Conservation (phyloP, 2,113 vertebrate genomes). For the Pungitius pungitius region DNA sequence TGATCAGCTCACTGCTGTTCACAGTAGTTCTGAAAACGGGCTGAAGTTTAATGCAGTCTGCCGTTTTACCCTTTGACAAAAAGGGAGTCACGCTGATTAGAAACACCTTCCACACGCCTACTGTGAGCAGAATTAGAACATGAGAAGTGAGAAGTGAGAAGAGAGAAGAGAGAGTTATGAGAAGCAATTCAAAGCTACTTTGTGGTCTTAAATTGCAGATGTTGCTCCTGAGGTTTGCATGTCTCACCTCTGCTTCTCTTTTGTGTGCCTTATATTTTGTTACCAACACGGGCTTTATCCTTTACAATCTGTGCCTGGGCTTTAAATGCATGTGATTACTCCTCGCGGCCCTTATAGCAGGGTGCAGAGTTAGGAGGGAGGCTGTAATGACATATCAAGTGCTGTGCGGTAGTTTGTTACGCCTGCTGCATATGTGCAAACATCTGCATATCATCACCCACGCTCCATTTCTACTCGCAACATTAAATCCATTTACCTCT, state of each 20-base stretch:
- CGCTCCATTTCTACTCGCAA: conserved; percentile 75
- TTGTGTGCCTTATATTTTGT: conserved; percentile 28
- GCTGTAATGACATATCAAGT: conserved; percentile 50
- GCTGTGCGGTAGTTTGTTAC: conserved; percentile 56
- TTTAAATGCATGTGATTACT: conserved; percentile 56
- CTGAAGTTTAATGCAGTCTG: conserved; percentile 45
- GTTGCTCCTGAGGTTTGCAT: neutral
- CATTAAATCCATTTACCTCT: conserved; percentile 81
- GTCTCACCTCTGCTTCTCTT: conserved; percentile 4
- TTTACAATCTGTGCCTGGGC: conserved; percentile 27
- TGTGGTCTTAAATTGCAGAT: conserved; percentile 24
- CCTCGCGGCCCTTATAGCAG: conserved; percentile 28
- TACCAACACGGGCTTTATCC: conserved; percentile 22
- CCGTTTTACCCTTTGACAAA: conserved; percentile 30
- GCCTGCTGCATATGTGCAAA: conserved; percentile 75
- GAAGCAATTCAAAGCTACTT: neutral
- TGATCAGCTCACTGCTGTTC: conserved; percentile 43
- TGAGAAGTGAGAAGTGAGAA: no score
- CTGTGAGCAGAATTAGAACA: neutral
- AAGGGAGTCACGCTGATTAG: conserved; percentile 37
- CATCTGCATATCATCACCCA: conserved; percentile 76
- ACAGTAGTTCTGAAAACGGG: conserved; percentile 56
- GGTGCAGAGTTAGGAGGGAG: conserved; percentile 41
- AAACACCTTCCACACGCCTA: neutral
- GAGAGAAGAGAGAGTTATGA: no score